phyloP scores from a whole-genome alignment of 2,888 invertebrate genomes.

The Leptopilina syphax region DNA sequence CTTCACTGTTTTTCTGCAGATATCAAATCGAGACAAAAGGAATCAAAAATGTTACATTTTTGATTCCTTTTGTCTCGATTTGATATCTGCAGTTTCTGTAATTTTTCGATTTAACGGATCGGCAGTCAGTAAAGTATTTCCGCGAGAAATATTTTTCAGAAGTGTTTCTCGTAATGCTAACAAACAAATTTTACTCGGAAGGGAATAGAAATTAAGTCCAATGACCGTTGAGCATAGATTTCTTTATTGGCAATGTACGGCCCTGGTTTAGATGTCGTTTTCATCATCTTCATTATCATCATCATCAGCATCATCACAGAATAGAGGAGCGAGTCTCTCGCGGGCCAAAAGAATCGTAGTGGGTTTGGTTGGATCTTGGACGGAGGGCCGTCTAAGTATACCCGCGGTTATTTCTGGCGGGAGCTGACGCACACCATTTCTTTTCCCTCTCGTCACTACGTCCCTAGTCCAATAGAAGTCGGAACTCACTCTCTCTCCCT shows the following conservation, averaged over 20 bases:
- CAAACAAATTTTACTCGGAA: too few species aligned
- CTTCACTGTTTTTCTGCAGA: too few species aligned
- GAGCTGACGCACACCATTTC: slow-evolving; percentile 75
- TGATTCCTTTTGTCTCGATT: too few species aligned
- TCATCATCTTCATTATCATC: slow-evolving; percentile 55
- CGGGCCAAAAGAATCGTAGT: slow-evolving; percentile 50
- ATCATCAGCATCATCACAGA: too few species aligned
- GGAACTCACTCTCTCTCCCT: too few species aligned
- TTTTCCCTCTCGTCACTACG: slow-evolving; percentile 42
- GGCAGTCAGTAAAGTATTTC: background rate
- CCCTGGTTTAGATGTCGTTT: slow-evolving; percentile 59
- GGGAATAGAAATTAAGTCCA: background rate
- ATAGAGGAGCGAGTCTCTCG: slow-evolving; percentile 60
- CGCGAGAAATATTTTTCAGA: background rate
- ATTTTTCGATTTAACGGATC: slow-evolving; percentile 41
- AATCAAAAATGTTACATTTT: too few species aligned
- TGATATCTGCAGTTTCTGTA: too few species aligned
- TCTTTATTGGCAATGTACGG: slow-evolving; percentile 23
- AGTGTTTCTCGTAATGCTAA: too few species aligned
- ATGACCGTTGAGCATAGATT: background rate
- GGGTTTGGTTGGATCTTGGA: slow-evolving; percentile 59
- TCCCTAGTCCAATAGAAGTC: slow-evolving; percentile 42
- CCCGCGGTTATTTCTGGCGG: slow-evolving; percentile 75
- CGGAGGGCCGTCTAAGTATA: slow-evolving; percentile 68
- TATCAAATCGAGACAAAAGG: too few species aligned